These are phyloP conservation scores for Marmota monax DNA, from an alignment of 2,113 vertebrate genomes.

Conservation along the genomic window DNA sequence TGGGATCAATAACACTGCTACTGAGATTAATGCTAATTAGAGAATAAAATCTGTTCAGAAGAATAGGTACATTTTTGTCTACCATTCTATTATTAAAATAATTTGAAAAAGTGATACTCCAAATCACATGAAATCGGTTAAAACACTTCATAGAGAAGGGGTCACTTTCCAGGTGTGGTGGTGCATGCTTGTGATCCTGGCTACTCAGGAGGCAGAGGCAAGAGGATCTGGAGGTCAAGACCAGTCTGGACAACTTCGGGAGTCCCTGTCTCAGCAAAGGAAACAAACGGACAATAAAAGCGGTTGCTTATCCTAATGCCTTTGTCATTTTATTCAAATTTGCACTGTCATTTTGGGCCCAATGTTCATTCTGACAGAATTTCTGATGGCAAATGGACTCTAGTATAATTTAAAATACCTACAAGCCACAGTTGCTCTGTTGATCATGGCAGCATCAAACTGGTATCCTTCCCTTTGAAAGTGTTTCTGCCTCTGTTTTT, in stretches of 20 bases:
- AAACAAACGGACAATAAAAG: not conserved
- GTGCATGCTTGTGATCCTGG: not conserved
- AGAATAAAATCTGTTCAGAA: not conserved
- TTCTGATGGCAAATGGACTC: not conserved
- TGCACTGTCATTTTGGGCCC: not conserved
- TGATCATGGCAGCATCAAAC: not conserved
- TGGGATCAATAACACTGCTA: not conserved
- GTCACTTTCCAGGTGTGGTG: not conserved
- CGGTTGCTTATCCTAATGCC: not conserved
- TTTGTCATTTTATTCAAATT: conserved; percentile 44
- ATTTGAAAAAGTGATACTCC: not conserved
- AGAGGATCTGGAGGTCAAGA: too few relatives aligned
- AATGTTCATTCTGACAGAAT: not conserved
- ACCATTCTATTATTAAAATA: conserved; percentile 19
- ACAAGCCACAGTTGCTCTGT: not conserved
- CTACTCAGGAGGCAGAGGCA: too few relatives aligned
- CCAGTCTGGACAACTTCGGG: not conserved
- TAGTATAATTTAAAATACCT: not conserved
- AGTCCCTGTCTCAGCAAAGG: not conserved
- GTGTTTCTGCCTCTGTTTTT: not conserved
- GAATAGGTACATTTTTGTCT: not conserved
- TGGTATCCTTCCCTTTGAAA: not conserved
- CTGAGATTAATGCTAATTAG: not conserved
- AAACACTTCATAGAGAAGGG: not conserved
- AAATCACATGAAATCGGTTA: not conserved